Evolutionary conservation across 1,140 invertebrate species (phyloP).

Genomic region (Lineus longissimus): DNA sequence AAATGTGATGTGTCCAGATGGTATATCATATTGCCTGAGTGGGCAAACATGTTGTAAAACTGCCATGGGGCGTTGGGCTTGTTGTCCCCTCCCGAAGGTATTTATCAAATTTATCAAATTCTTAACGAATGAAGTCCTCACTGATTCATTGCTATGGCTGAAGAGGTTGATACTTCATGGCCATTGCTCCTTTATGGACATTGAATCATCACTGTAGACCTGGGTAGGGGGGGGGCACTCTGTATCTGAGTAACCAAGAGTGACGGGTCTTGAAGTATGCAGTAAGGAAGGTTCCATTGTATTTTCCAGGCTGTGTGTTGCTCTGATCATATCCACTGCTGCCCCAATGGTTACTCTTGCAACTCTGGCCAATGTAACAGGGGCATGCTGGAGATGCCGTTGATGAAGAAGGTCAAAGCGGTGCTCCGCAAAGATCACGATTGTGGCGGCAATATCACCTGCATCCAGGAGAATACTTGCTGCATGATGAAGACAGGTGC

Average conservation of each 20-base stretch:
- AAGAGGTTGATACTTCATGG: no score
- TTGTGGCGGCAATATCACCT: constrained; percentile 32
- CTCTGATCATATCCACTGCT: constrained; percentile 41
- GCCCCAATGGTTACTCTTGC: constrained; percentile 37
- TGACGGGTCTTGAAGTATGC: no score
- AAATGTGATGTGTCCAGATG: constrained; percentile 1
- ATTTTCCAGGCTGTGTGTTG: constrained; percentile 33
- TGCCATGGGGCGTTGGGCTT: not conserved
- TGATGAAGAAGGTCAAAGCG: not conserved
- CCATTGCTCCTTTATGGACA: no score
- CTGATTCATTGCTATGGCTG: no score
- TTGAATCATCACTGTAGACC: no score
- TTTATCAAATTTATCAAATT: no score
- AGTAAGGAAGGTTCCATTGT: no score
- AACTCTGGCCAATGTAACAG: constrained; percentile 21
- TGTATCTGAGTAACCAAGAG: no score
- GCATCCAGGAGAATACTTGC: constrained; percentile 31
- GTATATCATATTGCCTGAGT: not conserved
- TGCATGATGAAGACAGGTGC: constrained; percentile 3
- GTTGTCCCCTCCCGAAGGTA: constrained; percentile 5
- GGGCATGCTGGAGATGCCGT: constrained; percentile 5
- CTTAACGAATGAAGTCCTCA: no score
- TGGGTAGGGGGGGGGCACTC: no score
- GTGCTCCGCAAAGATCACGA: constrained; percentile 12
- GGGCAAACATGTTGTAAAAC: not conserved